Percentiles rank a stretch among this genome's conserved stretches.
Conservation (phyloP, 2,888 invertebrate genomes). For the Drosophila robusta region DNA sequence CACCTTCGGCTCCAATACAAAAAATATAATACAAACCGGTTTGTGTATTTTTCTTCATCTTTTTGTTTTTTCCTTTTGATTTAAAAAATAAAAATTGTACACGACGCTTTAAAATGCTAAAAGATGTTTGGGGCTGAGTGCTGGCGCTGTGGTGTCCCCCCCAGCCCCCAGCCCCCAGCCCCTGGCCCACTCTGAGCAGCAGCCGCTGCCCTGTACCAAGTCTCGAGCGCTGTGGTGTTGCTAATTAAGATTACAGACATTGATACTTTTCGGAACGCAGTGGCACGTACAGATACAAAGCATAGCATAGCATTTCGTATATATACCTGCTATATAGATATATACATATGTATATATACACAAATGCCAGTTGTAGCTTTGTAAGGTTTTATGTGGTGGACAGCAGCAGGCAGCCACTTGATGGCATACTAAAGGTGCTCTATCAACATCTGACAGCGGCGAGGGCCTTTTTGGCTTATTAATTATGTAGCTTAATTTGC, state of each 20-base stretch:
- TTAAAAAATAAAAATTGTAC: conserved; percentile 44
- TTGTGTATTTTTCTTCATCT: conserved; percentile 45
- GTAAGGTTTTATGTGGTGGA: background rate
- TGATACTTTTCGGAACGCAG: conserved; percentile 75
- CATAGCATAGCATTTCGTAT: conserved; percentile 16
- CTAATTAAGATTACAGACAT: conserved; percentile 79
- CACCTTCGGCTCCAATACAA: conserved; percentile 62
- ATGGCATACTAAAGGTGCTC: conserved; percentile 70
- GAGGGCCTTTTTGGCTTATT: conserved; percentile 62
- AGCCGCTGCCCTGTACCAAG: conserved; percentile 4
- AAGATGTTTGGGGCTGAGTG: conserved; percentile 67
- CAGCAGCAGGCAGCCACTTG: conserved; percentile 35
- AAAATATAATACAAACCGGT: conserved; percentile 68
- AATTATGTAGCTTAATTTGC: conserved; percentile 80
- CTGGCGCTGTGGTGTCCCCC: conserved; percentile 49
- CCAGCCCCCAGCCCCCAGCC: conserved; percentile 9
- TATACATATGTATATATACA: conserved; percentile 7
- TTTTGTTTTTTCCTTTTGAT: conserved; percentile 38
- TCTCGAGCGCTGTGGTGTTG: conserved; percentile 65
- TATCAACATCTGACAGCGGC: conserved; percentile 64
- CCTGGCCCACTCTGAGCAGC: background rate
- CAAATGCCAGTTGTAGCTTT: background rate
- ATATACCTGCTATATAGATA: conserved; percentile 11
- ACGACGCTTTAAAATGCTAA: conserved; percentile 74
- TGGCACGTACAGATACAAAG: conserved; percentile 65